Conservation (phyloP, 2,797 vertebrate species). For the Melanotaenia trifasciata region DNA sequence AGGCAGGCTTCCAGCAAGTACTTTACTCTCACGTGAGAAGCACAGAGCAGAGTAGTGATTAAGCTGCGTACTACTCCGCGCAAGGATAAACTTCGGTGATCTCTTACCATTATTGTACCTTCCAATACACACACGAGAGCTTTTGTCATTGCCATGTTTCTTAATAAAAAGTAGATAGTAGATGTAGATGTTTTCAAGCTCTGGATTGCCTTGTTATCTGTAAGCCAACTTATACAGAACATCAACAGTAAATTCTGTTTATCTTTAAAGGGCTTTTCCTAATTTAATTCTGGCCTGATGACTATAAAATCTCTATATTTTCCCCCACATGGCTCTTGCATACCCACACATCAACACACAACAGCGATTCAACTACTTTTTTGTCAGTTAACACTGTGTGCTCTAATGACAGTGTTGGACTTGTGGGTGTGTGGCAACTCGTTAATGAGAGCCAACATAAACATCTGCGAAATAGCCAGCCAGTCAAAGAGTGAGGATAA, state of each 20-base stretch:
- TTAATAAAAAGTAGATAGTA: too few species aligned
- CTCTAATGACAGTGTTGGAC: conserved; percentile 66
- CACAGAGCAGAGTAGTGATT: too few species aligned
- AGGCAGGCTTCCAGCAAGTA: too few species aligned
- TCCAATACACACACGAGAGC: too few species aligned
- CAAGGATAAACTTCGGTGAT: too few species aligned
- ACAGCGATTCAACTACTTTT: conserved; percentile 39
- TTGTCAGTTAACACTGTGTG: conserved; percentile 55
- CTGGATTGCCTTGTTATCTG: too few species aligned
- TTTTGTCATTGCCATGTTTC: too few species aligned
- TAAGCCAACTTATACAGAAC: too few species aligned
- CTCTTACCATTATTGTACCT: too few species aligned
- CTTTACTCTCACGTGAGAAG: too few species aligned
- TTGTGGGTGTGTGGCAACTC: conserved; percentile 58
- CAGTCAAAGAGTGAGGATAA: conserved; percentile 50
- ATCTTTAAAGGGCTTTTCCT: neutral
- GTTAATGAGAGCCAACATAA: conserved; percentile 67
- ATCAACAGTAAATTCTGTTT: neutral
- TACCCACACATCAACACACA: conserved; percentile 34
- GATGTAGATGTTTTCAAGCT: too few species aligned
- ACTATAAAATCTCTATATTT: conserved; percentile 5
- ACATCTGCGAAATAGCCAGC: conserved; percentile 46
- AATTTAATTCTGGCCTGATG: neutral
- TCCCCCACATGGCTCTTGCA: conserved; percentile 37
- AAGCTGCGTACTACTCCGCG: too few species aligned